Evolutionary conservation across 2,888 invertebrate species (phyloP), one percentile per base, ranked within the genome.

Genomic region (Drosophila subquinaria): DNA sequence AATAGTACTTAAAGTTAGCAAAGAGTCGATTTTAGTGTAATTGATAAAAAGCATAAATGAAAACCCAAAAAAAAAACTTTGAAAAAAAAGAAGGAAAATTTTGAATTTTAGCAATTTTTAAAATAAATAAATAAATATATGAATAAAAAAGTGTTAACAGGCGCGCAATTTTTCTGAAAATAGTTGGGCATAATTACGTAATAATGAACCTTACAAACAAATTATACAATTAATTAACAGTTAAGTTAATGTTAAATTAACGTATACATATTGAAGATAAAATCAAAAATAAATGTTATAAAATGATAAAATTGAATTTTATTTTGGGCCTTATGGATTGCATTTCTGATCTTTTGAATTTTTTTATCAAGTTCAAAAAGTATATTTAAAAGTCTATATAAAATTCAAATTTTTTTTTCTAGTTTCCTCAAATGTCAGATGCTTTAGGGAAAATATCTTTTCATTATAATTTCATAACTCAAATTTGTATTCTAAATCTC

Each of bases 241-340:
- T 78, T 78, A 78, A 78, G 78, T 79, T 80, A 79, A 82, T 85
- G 72, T 75, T 77, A 45, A 77, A 70, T 55, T 59, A 67, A 70
- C 61, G 38, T 69, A 81, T 69, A 77, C 73, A 79, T 81, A 77
- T 82, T 84, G 56, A 69, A 79, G 63, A 75, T 56, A 70, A 76
- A 78, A 80, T 65, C 67, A 48, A 67, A 84, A 88, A 76, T 90
- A 88, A 80, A 89, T 89, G 90, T 90, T 90, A 85, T 70, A 81
- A 81, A 82, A 79, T 27, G 17, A 51, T 60, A 36, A 20, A 48
- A 23, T 13, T 30, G n/a, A 4, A 10, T 67, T 55, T 66, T 10
- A 15, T 36, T 43, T 23, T 23, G 23, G 23, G 23, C 23, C n/a
- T n/a, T n/a, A n/a, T n/a, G n/a, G n/a, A n/a, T 23, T 23, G 3